phyloP scores from a whole-genome alignment of 2,888 invertebrate genomes.

The Epinotia ramella region DNA sequence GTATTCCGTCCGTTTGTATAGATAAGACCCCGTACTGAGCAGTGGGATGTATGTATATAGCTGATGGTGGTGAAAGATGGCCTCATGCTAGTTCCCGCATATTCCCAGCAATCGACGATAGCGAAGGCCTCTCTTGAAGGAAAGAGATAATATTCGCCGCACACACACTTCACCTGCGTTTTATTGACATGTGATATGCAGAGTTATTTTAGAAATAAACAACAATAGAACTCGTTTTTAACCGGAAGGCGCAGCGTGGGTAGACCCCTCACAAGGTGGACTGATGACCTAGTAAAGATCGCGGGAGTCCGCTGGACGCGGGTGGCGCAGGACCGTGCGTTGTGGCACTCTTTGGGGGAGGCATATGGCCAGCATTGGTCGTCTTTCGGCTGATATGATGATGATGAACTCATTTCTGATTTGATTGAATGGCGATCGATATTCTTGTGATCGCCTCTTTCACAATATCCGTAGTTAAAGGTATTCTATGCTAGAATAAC shows the following conservation, averaged over 20 bases:
- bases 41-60: no score
- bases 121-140: no score
- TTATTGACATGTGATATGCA: background rate
- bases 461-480: background rate
- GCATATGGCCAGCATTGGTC: no score
- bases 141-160: background rate
- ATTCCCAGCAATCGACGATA: background rate
- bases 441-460: background rate
- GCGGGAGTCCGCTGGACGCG: no score
- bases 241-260: no score
- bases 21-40: no score
- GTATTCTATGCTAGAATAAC: conserved; percentile 12
- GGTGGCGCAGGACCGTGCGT: no score
- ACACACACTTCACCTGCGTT: background rate
- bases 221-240: background rate
- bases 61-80: background rate
- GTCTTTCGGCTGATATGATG: no score
- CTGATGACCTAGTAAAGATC: no score
- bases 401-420: background rate
- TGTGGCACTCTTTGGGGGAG: no score
- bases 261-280: no score
- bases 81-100: background rate
- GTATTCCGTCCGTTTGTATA: no score
- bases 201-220: background rate
- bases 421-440: conserved; percentile 2